phyloP scores from a whole-genome alignment of 2,797 vertebrate species.

The Enteromius treurensis region DNA sequence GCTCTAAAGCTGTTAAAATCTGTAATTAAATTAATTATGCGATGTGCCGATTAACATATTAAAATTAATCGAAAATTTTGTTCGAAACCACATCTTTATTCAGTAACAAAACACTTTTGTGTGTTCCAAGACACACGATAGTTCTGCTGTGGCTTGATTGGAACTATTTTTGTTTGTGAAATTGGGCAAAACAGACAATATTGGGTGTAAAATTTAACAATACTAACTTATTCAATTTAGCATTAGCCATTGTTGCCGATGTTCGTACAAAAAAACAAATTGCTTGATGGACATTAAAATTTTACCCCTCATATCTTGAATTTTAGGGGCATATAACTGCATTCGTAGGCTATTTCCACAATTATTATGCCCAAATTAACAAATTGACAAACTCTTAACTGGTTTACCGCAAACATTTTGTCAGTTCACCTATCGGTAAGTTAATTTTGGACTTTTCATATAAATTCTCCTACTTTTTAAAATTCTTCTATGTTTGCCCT shows the following conservation, averaged over 20 bases:
- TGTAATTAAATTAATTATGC: neutral
- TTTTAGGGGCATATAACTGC: neutral
- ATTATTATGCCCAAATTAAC: neutral
- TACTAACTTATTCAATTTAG: neutral
- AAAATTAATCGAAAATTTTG: neutral
- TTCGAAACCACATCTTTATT: neutral
- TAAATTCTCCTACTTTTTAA: neutral
- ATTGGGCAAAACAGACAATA: neutral
- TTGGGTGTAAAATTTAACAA: neutral
- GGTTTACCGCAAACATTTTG: neutral
- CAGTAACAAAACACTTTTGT: neutral
- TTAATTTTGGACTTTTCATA: neutral
- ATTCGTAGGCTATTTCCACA: neutral
- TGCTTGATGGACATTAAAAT: neutral
- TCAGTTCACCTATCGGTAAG: neutral
- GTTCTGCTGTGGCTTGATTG: neutral
- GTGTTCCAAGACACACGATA: neutral
- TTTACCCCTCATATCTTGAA: neutral
- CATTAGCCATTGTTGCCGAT: neutral
- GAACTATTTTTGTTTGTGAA: neutral
- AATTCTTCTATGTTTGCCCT: neutral
- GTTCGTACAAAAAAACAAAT: neutral
- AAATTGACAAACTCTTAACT: neutral
- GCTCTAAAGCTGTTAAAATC: neutral
- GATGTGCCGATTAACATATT: neutral